These are phyloP conservation scores for Hemitrygon akajei DNA, from an alignment of 2,797 vertebrate genomes.

Conservation along the genomic window DNA sequence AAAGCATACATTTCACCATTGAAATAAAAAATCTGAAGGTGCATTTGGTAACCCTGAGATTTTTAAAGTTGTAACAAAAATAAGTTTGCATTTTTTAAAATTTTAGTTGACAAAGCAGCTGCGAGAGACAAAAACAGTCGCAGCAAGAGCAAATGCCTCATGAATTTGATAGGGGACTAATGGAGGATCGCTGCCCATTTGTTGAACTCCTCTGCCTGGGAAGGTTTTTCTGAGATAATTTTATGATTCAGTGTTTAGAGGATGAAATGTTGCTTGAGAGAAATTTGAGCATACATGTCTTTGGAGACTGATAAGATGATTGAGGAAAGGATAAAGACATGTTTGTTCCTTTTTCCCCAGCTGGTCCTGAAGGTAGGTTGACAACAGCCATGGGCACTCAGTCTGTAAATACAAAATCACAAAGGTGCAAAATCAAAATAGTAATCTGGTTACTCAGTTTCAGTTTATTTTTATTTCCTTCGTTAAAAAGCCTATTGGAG, in stretches of 20 bases:
- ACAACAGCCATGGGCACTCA: neutral
- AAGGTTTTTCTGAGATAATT: neutral
- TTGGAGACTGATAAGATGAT: neutral
- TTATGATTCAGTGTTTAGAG: neutral
- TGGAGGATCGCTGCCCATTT: neutral
- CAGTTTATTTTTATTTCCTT: neutral
- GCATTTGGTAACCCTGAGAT: neutral
- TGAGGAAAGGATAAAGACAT: neutral
- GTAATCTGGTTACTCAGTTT: neutral
- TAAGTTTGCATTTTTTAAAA: neutral
- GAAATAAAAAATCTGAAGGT: neutral
- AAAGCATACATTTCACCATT: neutral
- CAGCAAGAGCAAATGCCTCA: neutral
- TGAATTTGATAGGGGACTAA: neutral
- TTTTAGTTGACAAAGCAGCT: neutral
- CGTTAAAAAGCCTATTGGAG: neutral
- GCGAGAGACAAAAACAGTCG: neutral
- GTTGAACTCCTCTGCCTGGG: neutral
- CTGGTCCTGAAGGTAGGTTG: neutral
- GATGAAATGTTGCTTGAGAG: neutral
- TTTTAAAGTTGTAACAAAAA: neutral
- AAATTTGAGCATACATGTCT: neutral
- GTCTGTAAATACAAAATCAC: neutral
- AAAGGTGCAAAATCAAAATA: conserved; percentile 3
- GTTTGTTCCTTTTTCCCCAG: neutral